Evolutionary conservation across 2,888 invertebrate species (phyloP).

Genomic region (Scaptomyza flava): DNA sequence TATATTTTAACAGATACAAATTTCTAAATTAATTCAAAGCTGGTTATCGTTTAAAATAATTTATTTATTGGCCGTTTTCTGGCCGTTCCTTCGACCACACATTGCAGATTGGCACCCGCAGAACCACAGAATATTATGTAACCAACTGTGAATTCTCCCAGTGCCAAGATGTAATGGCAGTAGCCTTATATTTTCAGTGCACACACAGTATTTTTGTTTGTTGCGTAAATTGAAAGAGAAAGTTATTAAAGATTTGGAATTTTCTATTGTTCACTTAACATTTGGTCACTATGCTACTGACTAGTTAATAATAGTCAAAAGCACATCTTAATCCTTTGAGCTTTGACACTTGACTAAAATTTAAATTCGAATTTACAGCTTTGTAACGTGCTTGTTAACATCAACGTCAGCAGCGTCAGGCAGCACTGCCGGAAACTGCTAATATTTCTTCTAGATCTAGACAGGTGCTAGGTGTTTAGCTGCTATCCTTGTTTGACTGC

Average conservation of each 20-base stretch:
- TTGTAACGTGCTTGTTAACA: slow-evolving; percentile 65
- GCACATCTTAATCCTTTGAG: too few relatives aligned
- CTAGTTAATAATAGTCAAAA: slow-evolving; percentile 43
- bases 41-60: too few relatives aligned
- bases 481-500: slow-evolving; percentile 41
- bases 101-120: too few relatives aligned
- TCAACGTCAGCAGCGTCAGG: slow-evolving; percentile 21
- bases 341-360: slow-evolving; percentile 81
- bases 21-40: too few relatives aligned
- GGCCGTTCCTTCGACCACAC: not conserved
- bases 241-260: too few relatives aligned
- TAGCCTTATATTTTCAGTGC: too few relatives aligned
- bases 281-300: slow-evolving; percentile 12
- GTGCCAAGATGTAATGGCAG: too few relatives aligned
- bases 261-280: slow-evolving; percentile 8
- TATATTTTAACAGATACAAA: too few relatives aligned
- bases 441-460: slow-evolving; percentile 73
- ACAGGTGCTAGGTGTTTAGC: slow-evolving; percentile 52
- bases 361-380: slow-evolving; percentile 78
- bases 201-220: not conserved
- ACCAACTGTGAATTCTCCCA: too few relatives aligned
- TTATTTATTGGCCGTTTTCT: too few relatives aligned
- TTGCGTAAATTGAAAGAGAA: too few relatives aligned
- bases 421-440: slow-evolving; percentile 65
- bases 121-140: too few relatives aligned